A percentile compares a stretch with the other conserved stretches of the same genome.
These are phyloP conservation scores for Holacanthus passer DNA, from an alignment of 2,113 vertebrate genomes.

Conservation along the genomic window DNA sequence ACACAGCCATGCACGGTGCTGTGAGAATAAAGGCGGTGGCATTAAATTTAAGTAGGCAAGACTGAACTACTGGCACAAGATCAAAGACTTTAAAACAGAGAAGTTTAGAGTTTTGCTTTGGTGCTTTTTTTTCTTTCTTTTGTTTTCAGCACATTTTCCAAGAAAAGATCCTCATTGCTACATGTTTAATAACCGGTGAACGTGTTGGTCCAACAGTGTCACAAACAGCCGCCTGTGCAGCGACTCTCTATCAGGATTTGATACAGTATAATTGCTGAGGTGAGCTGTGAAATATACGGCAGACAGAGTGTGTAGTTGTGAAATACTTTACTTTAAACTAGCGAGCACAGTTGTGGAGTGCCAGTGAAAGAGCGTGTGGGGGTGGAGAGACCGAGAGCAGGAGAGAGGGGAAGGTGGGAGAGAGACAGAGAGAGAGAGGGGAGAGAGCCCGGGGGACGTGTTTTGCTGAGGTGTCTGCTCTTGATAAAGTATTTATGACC, in stretches of 20 bases:
- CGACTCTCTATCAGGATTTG: neutral
- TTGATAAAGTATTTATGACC: conserved; percentile 81
- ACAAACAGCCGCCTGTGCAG: neutral
- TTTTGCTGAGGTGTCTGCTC: conserved; percentile 73
- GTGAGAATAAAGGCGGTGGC: conserved; percentile 30
- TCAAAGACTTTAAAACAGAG: conserved; percentile 44
- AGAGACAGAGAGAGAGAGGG: conserved; percentile 19
- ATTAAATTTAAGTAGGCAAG: conserved; percentile 38
- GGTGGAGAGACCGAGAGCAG: conserved; percentile 8
- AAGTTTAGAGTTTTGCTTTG: conserved; percentile 8
- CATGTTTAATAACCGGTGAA: neutral
- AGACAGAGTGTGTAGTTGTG: neutral
- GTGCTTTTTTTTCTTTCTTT: neutral
- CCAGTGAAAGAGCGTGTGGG: conserved; percentile 6
- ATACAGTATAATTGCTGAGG: neutral
- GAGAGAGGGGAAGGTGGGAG: neutral
- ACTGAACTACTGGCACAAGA: conserved; percentile 25
- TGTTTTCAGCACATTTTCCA: neutral
- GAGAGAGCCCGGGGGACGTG: conserved; percentile 51
- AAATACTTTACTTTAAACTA: conserved; percentile 27
- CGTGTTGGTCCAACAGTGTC: neutral
- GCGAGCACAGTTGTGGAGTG: conserved; percentile 8
- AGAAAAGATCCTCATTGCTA: neutral
- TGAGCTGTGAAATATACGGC: conserved; percentile 13
- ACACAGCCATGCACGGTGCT: neutral